Evolutionary conservation across 1,140 invertebrate species (phyloP), one percentile per base, ranked within the genome.

Genomic region (Homarus americanus): DNA sequence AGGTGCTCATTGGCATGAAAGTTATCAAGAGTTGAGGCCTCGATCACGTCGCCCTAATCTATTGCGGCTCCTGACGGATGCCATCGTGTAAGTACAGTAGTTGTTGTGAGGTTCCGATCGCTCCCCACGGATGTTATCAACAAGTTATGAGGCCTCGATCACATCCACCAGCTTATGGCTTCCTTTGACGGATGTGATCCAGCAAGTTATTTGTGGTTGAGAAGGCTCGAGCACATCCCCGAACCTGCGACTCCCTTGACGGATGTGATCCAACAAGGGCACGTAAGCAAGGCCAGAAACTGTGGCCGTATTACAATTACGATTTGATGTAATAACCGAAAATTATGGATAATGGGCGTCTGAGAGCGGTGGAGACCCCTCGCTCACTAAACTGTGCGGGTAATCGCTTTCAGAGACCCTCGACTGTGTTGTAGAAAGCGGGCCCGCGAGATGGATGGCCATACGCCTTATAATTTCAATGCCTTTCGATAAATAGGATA

Each of bases 241-340:
- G 20, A 24, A 24, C 20, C 20, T 49, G 44, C 58, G 58, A 32
- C n/a, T 32, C 40, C 44, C 40, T 7, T 20, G 76, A 49, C 40
- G 40, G 76, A 78, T 78, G 76, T 79, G 76, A 79, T 79, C 40
- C 40, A 79, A 44, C 76, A 44, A 79, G 76, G n/a, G 76, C 44
- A 44, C 24, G 36, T 63, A 63, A 63, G 58, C 78, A 82, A 34
- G 78, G 32, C 78, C 78, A 82, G 78, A 82, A 82, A 82, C 78
- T 82, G 84, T 36, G 73, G 73, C 72, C 15, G 73, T 87, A 87
- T 87, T 87, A 87, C 85, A 87, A 87, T 87, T 87, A 87, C 85
- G 85, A 87, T 63, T 79, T 78, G 73, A 79, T 87, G 75, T 87
- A 79, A 87, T 87, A 87, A 87, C 85, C 73, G 73, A 87, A 87